Base-by-base conservation (phyloP, 2,797 vertebrate genomes). In the Macropodus opercularis region DNA sequence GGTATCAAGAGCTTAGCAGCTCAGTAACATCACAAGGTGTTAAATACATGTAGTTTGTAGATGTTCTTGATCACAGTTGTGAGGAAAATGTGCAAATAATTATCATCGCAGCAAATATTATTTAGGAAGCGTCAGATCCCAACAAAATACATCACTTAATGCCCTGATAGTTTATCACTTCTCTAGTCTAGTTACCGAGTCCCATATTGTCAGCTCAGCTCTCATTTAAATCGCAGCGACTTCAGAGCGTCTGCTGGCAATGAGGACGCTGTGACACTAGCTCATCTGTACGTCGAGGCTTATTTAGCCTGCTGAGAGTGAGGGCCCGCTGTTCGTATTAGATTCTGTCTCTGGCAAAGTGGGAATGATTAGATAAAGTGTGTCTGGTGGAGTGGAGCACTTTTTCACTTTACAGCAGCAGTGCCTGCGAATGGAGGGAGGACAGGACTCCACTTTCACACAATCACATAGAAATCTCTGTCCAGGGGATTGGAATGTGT, bases 301-400 rank as follows among this genome's bases (percentile, higher is more conserved):
- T 83, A 83, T 85, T 90, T 89, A 82, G 78, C 87, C 81, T 79
- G 72, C 86, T 87, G 90, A 92, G 85, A 87, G 81, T 75, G 79
- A 79, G 76, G 87, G 69, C 86, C 46, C 77, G 69, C 56, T 81
- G 76, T 80, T 89, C 83, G 75, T 85, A 92, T 88, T 83, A 80
- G 86, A 84, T 89, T 86, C 88, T 86, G 40, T 84, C 80, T 82
- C 71, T 50, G 86, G 78, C 79, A 91, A 93, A 91, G 84, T 76
- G 81, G 83, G 69, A 75, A 78, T 61, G 58, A 92, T 93, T 91
- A 92, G 86, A 92, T 92, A 83, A 92, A 92, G 86, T 59, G 72
- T 55, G 53, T 80, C 86, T 87, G 55, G 78, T 75, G 86, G 89
- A 92, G 86, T 54, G 80, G 80, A 91, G 81, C 64, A 61, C 76